A percentile compares a stretch with the other conserved stretches of the same genome.
Evolutionary conservation across 2,888 invertebrate species (phyloP).

Genomic region (Drosophila helvetica): DNA sequence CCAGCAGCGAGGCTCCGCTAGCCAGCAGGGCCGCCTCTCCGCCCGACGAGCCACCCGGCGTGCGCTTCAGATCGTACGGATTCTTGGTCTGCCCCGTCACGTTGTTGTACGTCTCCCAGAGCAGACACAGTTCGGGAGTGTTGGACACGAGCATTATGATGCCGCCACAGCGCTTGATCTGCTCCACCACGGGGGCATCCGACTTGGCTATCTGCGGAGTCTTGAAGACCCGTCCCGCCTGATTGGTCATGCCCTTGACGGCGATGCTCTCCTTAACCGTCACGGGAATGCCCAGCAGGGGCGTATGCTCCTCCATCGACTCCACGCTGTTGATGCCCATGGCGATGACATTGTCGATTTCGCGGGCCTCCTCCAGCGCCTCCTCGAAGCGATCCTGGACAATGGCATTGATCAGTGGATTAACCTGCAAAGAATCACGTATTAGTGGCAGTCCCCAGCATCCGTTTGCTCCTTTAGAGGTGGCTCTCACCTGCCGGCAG

Average conservation of each 20-base stretch:
- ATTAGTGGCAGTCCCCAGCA: not conserved
- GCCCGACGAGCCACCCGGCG: conserved; percentile 95
- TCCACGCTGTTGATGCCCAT: conserved; percentile 86
- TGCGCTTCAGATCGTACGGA: conserved; percentile 92
- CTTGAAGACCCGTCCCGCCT: conserved; percentile 88
- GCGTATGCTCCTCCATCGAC: conserved; percentile 88
- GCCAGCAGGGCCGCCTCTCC: conserved; percentile 92
- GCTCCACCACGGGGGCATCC: conserved; percentile 90
- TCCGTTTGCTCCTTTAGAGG: not conserved
- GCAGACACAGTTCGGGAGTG: conserved; percentile 95
- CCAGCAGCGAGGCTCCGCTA: conserved; percentile 91
- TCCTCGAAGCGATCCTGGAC: conserved; percentile 90
- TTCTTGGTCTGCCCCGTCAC: conserved; percentile 94
- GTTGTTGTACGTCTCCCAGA: conserved; percentile 95
- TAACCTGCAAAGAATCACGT: conserved; percentile 85
- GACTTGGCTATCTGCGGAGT: conserved; percentile 87
- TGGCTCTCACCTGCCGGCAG: conserved; percentile 89
- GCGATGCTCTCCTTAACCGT: conserved; percentile 93
- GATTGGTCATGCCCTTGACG: conserved; percentile 91
- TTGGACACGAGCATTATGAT: conserved; percentile 94
- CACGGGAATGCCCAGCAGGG: conserved; percentile 92
- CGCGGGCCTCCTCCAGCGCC: conserved; percentile 90
- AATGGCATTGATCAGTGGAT: conserved; percentile 91
- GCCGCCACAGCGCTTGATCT: conserved; percentile 90
- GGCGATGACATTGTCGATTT: conserved; percentile 88